A percentile compares a stretch with the other conserved stretches of the same genome.
Evolutionary conservation across 2,113 vertebrate genomes (phyloP).

Genomic region (Alexandromys fortis): DNA sequence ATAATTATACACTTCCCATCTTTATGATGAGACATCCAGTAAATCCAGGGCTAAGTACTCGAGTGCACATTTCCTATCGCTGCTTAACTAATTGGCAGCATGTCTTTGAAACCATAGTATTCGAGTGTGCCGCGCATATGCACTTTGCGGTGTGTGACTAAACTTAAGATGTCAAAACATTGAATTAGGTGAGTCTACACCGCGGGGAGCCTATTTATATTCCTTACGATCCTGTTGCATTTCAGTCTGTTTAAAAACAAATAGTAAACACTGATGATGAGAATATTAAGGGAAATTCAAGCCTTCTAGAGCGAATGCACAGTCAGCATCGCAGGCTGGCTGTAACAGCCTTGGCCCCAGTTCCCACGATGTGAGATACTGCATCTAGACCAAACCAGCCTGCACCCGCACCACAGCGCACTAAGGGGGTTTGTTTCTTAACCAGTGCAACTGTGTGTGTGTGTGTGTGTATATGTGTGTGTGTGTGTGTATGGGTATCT

Average conservation of each 20-base stretch:
- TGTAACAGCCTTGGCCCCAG: background rate
- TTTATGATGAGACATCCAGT: background rate
- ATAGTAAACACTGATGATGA: background rate
- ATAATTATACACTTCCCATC: background rate
- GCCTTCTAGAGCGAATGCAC: background rate
- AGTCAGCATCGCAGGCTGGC: too few species aligned
- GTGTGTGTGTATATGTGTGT: background rate
- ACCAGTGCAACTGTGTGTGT: background rate
- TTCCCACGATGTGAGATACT: rapidly evolving
- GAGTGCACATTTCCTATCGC: background rate
- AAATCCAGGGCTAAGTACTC: background rate
- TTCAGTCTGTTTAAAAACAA: background rate
- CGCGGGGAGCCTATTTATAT: background rate
- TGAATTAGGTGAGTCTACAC: background rate
- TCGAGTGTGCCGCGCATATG: background rate
- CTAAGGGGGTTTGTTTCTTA: background rate
- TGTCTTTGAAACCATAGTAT: background rate
- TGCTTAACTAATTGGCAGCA: background rate
- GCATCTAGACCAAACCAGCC: background rate
- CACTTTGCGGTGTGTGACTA: background rate
- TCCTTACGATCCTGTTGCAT: background rate
- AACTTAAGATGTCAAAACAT: conserved; percentile 50
- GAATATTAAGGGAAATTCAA: background rate
- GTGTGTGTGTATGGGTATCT: background rate
- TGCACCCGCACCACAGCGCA: rapidly evolving